Conservation (phyloP, 2,888 invertebrate genomes). For the Dendrolimus houi region DNA sequence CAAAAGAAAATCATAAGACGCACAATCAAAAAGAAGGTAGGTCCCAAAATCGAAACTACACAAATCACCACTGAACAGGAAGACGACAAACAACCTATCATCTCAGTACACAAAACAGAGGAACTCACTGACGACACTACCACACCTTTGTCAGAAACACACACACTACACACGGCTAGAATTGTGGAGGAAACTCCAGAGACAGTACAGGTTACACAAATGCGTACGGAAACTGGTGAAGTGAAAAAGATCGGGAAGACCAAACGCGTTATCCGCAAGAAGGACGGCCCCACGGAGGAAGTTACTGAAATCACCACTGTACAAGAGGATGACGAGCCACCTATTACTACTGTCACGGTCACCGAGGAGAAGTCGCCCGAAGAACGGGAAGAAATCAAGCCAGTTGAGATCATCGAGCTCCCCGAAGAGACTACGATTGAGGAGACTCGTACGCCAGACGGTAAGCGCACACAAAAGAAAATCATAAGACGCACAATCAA, state of each 20-base stretch:
- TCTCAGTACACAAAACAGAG: constrained; percentile 12
- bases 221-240: background rate
- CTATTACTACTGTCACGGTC: constrained; percentile 14
- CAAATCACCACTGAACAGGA: constrained; percentile 28
- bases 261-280: constrained; percentile 19
- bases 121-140: constrained; percentile 9
- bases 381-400: constrained; percentile 9
- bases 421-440: constrained; percentile 10
- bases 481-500: constrained; percentile 17
- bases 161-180: background rate
- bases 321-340: constrained; percentile 37
- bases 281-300: constrained; percentile 52
- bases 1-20: constrained; percentile 27
- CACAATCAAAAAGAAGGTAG: constrained; percentile 28
- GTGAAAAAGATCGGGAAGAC: background rate
- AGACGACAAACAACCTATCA: constrained; percentile 16
- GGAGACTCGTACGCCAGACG: constrained; percentile 11
- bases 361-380: constrained; percentile 4
- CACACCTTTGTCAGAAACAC: background rate
- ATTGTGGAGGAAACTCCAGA: background rate
- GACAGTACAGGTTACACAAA: background rate
- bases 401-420: constrained; percentile 10
- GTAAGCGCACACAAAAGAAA: constrained; percentile 25
- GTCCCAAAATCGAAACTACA: constrained; percentile 14
- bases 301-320: constrained; percentile 58